Evolutionary conservation across 2,888 invertebrate genomes (phyloP).

Genomic region (Baronia brevicornis): DNA sequence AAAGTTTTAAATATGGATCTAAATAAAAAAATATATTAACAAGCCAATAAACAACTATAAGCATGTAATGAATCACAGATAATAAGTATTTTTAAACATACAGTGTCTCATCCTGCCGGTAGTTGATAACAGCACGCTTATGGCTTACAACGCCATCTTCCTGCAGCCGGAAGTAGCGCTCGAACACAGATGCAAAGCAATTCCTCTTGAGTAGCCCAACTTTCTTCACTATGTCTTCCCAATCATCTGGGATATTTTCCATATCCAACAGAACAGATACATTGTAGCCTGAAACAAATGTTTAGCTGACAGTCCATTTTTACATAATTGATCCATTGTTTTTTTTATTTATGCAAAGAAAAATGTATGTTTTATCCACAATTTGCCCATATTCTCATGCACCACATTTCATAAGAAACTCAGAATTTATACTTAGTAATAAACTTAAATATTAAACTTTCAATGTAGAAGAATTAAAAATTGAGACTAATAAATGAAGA

Average conservation of each 20-base stretch:
- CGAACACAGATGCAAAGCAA: conserved; percentile 99
- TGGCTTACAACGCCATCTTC: conserved; percentile 93
- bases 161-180: conserved; percentile 99
- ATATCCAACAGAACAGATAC: conserved; percentile 95
- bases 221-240: conserved; percentile 92
- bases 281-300: conserved; percentile 86
- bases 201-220: conserved; percentile 96
- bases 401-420: too few species aligned
- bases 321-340: too few species aligned
- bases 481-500: too few species aligned
- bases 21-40: not conserved
- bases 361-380: too few species aligned
- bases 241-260: conserved; percentile 92
- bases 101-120: conserved; percentile 99
- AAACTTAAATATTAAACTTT: too few species aligned
- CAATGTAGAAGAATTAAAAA: too few species aligned
- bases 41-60: not conserved
- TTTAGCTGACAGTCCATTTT: too few species aligned
- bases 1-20: too few species aligned
- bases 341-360: too few species aligned
- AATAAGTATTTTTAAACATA: conserved; percentile 62
- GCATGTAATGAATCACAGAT: not conserved
- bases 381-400: too few species aligned
- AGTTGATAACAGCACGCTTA: conserved; percentile 97
- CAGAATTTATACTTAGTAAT: too few species aligned